A percentile compares a stretch with the other conserved stretches of the same genome.
phyloP scores from a whole-genome alignment of 2,888 invertebrate genomes.

The Eupithecia vulgata region DNA sequence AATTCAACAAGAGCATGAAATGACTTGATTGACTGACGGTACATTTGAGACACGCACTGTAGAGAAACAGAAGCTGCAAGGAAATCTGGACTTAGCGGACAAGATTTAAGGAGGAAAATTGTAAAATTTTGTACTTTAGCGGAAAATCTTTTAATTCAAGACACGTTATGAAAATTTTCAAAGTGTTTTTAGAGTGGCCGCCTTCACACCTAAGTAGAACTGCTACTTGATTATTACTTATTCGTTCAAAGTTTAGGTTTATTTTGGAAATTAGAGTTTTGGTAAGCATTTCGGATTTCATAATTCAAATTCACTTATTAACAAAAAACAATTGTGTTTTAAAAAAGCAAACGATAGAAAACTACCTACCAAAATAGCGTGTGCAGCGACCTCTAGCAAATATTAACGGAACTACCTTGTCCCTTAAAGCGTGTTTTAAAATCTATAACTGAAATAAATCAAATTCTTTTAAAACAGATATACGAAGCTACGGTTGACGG shows the following conservation, averaged over 20 bases:
- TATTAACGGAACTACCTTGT: too few species aligned
- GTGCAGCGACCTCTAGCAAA: too few species aligned
- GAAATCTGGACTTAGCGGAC: background rate
- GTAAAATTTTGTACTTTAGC: background rate
- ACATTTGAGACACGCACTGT: constrained; percentile 45
- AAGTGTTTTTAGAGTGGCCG: constrained; percentile 6
- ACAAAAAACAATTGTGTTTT: background rate
- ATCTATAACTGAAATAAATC: too few species aligned
- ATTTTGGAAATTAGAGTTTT: background rate
- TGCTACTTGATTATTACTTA: too few species aligned
- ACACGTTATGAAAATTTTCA: constrained; percentile 3
- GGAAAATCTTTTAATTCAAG: constrained; percentile 1
- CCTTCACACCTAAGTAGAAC: background rate
- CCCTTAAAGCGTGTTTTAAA: too few species aligned
- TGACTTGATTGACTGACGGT: constrained; percentile 50
- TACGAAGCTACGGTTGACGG: too few species aligned
- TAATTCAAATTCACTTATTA: background rate
- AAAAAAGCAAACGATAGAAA: background rate
- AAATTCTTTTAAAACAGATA: too few species aligned
- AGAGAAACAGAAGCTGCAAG: constrained; percentile 13
- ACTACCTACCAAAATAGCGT: too few species aligned
- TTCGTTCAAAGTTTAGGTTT: background rate
- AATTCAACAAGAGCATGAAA: constrained; percentile 48
- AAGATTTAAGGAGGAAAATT: background rate
- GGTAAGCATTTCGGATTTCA: background rate